Base-by-base conservation (phyloP, 2,888 invertebrate species). In the Brenthis daphne region DNA sequence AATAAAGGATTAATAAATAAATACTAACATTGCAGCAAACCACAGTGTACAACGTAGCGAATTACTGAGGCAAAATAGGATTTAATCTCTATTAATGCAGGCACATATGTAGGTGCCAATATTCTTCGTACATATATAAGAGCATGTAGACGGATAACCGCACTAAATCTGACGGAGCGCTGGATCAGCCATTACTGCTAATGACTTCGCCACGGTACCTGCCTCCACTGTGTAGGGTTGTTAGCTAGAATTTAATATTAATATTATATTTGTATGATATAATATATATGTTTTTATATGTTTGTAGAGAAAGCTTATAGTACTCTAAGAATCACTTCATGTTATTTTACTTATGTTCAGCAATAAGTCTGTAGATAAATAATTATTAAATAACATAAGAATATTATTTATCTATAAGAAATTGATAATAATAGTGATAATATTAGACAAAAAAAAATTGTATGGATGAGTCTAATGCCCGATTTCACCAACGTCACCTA, bases 171-270 rank as follows among this genome's bases (percentile, higher is more conserved):
- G 87, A 74, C 82, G 82, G 79, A 82, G 79, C 81, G 84, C 83
- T 86, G 91, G 87, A 91, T 90, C 90, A 90, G 84, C 91, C 91
- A 92, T 92, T 92, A 92, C 90, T 90, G 87, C 91, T 92, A 91
- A 92, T 92, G 92, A 92, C 91, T 92, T 91, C 90, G 90, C 82
- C 82, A 90, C 87, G 89, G 84, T 85, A 83, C 89, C 86, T 88
- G 85, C 84, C 74, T 81, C 80, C 74, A 71, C 53, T 71, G 4
- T 2, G 1, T 75, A 91, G 90, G 90, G 90, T 56, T 90, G 83
- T 16, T 16, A 13, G 1, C 37, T 54, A n/a, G 8, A 4, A 53
- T 43, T 54, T 50, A 50, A 60, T 60, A 60, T 50, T n/a, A 60
- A 60, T 60, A 60, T 60, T 50, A 60, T 47, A 24, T 24, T 57